These are phyloP conservation scores for Lamproptera curius DNA, from an alignment of 2,888 invertebrate species.

Conservation along the genomic window DNA sequence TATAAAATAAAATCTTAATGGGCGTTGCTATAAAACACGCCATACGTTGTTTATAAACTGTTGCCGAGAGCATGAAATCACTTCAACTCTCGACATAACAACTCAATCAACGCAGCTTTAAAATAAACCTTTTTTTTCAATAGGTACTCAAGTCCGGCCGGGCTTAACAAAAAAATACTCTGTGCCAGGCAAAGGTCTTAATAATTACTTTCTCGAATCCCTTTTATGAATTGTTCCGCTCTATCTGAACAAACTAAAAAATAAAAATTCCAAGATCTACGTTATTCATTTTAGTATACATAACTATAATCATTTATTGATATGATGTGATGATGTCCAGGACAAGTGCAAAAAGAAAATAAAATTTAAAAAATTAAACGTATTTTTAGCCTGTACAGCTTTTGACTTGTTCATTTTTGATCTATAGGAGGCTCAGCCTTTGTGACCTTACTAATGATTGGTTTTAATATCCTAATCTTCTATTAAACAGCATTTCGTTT, in stretches of 20 bases:
- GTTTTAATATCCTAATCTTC: too few species aligned
- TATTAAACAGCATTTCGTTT: not conserved
- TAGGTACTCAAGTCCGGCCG: slow-evolving; percentile 44
- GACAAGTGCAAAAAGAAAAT: too few species aligned
- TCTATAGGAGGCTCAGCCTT: too few species aligned
- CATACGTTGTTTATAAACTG: slow-evolving; percentile 42
- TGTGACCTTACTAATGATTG: too few species aligned
- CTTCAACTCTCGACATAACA: slow-evolving; percentile 53
- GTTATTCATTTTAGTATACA: too few species aligned
- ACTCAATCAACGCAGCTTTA: slow-evolving; percentile 72
- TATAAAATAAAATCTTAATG: slow-evolving; percentile 1
- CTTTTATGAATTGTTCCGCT: slow-evolving; percentile 30
- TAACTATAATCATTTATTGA: too few species aligned
- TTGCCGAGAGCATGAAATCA: slow-evolving; percentile 49
- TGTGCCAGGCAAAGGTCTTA: slow-evolving; percentile 46
- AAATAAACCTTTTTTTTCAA: slow-evolving; percentile 59
- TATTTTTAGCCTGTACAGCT: too few species aligned
- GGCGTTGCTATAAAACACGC: slow-evolving; percentile 23
- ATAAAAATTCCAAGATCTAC: too few species aligned
- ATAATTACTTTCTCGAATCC: slow-evolving; percentile 67
- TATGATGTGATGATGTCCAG: too few species aligned
- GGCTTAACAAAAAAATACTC: slow-evolving; percentile 53
- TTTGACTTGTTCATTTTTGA: too few species aligned
- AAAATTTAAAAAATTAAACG: too few species aligned
- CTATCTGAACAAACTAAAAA: not conserved